Base-by-base conservation (phyloP, 2,113 vertebrate species). In the Erpornis zantholeuca region DNA sequence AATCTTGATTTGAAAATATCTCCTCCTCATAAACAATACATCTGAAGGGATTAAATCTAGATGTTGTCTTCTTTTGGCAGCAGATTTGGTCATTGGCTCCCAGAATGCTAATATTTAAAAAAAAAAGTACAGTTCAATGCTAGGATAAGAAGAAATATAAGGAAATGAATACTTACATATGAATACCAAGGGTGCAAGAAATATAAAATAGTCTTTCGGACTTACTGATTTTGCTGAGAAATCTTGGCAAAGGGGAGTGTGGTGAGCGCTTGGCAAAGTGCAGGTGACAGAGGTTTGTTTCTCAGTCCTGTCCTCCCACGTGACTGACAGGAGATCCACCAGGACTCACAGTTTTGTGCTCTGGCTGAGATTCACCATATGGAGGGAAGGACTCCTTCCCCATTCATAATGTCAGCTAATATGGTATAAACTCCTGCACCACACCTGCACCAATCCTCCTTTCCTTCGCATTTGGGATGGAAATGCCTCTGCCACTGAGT, bases 191-290 rank as follows among this genome's bases (percentile, higher is more conserved):
- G 9, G 4, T 70, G 10, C 15, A 47, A n/a, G 27, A 75, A 88
- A 79, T 63, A 44, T 8, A 54, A 68, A 84, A 71, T 5, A 45
- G 12, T 31, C 31, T 45, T 60, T 72, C 31, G 64, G 53, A 76
- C 7, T 19, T 24, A 6, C 6, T 42, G 23, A 36, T 69, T 72
- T 82, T 79, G 28, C 42, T 75, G 31, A 23, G 18, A 25, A 60
- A 40, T n/a, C 17, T 29, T 54, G 71, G n/a, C 6, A 4, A 75
- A 7, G 0, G 0, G 20, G 17, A 82, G 12, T 35, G 24, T 24
- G 57, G 27, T 7, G 27, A 86, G 15, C n/a, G 36, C 8, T 6
- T 3, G 42, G 25, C 47, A 82, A 52, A 60, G 45, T 79, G 10
- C 15, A 27, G 16, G 31, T 38, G 42, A 16, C 52, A 44, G 23